These are phyloP conservation scores for Lacanobia wlatinum DNA, from an alignment of 2,888 invertebrate genomes.

Conservation along the genomic window DNA sequence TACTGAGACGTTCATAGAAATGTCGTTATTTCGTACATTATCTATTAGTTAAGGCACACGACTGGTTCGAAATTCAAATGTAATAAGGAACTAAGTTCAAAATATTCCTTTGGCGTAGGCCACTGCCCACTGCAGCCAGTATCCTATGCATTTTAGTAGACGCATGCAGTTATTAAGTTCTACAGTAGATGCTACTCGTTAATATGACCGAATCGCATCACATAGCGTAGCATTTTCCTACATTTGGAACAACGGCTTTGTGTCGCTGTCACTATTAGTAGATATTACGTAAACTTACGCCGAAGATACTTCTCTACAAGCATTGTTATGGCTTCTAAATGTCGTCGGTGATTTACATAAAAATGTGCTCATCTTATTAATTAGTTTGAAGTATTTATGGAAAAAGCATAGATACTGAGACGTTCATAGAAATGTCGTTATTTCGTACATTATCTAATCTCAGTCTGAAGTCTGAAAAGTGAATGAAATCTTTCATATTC, in stretches of 20 bases:
- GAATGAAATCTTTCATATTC: conserved; percentile 46
- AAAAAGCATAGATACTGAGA: conserved; percentile 33
- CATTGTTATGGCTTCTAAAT: conserved; percentile 48
- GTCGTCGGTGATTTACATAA: conserved; percentile 56
- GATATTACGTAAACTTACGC: conserved; percentile 37
- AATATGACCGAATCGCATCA: not conserved
- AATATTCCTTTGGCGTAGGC: conserved; percentile 20
- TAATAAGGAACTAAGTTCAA: conserved; percentile 30
- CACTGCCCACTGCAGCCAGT: conserved; percentile 30
- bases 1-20: conserved; percentile 42
- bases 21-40: conserved; percentile 32
- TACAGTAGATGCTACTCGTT: not conserved
- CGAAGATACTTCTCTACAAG: conserved; percentile 30
- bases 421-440: conserved; percentile 45
- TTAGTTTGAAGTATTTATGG: conserved; percentile 45
- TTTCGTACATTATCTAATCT: conserved; percentile 34
- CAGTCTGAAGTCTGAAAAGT: conserved; percentile 51
- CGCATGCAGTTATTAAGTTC: conserved; percentile 17
- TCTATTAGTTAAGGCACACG: not conserved
- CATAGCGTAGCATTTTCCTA: not conserved
- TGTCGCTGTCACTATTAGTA: conserved; percentile 52
- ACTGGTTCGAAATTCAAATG: conserved; percentile 37
- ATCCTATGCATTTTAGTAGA: conserved; percentile 15
- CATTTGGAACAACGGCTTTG: conserved; percentile 4
- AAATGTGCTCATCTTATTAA: conserved; percentile 41